Evolutionary conservation across 2,888 invertebrate genomes (phyloP).

Genomic region (Hemicrepidius hirtus): DNA sequence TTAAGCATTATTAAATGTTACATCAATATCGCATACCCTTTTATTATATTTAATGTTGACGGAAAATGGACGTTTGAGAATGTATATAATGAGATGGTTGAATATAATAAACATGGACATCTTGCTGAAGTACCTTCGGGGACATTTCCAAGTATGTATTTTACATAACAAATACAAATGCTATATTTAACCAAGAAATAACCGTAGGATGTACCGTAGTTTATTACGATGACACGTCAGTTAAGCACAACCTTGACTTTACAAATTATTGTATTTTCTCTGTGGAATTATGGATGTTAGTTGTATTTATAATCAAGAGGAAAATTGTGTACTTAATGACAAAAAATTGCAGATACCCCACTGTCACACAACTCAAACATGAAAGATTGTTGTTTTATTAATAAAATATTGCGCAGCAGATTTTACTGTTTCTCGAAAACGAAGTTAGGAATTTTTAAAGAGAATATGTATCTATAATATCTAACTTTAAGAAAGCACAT

Average conservation of each 20-base stretch:
- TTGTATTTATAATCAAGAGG: conserved; percentile 15
- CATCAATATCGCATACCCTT: no score
- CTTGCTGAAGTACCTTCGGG: not conserved
- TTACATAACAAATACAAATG: conserved; percentile 28
- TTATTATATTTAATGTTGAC: no score
- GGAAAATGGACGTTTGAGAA: no score
- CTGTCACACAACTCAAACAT: no score
- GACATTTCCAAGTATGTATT: conserved; percentile 14
- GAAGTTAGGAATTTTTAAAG: no score
- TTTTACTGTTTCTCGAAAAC: no score
- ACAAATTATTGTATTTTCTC: conserved; percentile 34
- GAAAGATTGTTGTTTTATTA: no score
- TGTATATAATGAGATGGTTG: not conserved
- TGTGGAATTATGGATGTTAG: conserved; percentile 7
- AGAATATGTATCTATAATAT: no score
- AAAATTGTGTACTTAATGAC: conserved; percentile 26
- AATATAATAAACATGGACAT: conserved; percentile 12
- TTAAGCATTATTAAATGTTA: no score
- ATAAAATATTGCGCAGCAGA: no score
- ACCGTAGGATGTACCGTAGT: conserved; percentile 19
- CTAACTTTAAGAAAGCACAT: no score
- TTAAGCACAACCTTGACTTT: conserved; percentile 26
- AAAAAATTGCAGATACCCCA: conserved; percentile 17
- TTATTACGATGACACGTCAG: conserved; percentile 33
- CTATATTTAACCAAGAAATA: conserved; percentile 26